Evolutionary conservation across 2,797 vertebrate species (phyloP).

Genomic region (Simalia tracyae): DNA sequence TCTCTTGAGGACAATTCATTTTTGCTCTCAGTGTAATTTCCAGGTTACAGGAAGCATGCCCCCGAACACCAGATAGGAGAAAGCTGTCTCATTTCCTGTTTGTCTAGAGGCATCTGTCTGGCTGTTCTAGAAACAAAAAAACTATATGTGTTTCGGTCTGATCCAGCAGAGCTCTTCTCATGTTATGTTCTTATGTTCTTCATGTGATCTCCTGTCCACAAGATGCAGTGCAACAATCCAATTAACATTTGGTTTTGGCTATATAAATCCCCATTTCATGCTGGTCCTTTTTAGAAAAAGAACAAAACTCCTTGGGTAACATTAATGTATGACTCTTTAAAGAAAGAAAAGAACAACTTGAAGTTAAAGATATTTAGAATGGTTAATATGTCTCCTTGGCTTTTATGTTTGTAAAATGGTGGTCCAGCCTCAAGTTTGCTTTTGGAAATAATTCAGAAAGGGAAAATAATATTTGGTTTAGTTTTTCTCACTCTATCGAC

Average conservation of each 20-base stretch:
- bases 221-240: neutral
- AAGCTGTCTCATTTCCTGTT: neutral
- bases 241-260: neutral
- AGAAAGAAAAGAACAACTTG: neutral
- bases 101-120: neutral
- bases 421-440: neutral
- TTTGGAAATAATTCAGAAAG: neutral
- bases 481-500: neutral
- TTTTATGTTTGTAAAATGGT: neutral
- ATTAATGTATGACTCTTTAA: neutral
- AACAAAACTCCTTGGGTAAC: neutral
- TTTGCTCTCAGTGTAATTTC: neutral
- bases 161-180: neutral
- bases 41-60: neutral
- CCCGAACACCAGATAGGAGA: neutral
- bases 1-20: neutral
- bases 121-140: neutral
- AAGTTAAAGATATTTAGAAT: neutral
- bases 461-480: neutral
- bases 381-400: neutral
- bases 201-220: neutral
- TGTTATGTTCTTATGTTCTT: neutral
- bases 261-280: neutral
- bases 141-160: neutral
- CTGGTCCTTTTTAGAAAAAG: neutral